Conservation (phyloP, 2,888 invertebrate genomes). For the Philereme vetulata region DNA sequence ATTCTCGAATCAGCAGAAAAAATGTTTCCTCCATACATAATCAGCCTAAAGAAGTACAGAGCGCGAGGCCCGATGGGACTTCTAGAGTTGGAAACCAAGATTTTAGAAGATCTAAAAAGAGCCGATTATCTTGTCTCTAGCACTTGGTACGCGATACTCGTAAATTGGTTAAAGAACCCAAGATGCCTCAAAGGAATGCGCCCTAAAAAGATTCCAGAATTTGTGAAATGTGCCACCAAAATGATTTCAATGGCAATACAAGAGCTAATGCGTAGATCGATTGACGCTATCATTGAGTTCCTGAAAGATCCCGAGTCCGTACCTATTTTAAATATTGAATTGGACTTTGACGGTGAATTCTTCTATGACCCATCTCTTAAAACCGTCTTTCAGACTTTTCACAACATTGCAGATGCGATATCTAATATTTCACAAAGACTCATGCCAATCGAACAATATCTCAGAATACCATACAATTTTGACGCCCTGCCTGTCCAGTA, state of each 20-base stretch:
- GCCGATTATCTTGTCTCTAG: constrained; percentile 74
- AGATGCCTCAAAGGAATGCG: constrained; percentile 72
- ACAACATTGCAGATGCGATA: constrained; percentile 83
- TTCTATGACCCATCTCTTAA: constrained; percentile 84
- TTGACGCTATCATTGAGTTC: constrained; percentile 84
- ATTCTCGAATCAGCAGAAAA: constrained; percentile 80
- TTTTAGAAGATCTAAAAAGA: constrained; percentile 69
- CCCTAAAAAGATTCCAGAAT: constrained; percentile 62
- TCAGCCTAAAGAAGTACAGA: constrained; percentile 78
- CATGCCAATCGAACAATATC: constrained; percentile 82
- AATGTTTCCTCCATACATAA: constrained; percentile 80
- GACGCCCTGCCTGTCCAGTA: constrained; percentile 84
- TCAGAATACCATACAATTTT: constrained; percentile 64
- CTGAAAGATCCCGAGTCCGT: constrained; percentile 80
- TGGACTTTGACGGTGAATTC: constrained; percentile 82
- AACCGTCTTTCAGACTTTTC: constrained; percentile 82
- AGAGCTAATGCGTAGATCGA: constrained; percentile 86
- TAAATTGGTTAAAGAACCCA: constrained; percentile 77
- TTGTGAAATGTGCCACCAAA: constrained; percentile 73
- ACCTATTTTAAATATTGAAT: constrained; percentile 85
- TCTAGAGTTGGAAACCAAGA: constrained; percentile 57
- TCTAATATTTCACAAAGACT: constrained; percentile 83
- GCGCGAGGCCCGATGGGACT: constrained; percentile 67
- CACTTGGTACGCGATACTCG: constrained; percentile 72
- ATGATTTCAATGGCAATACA: constrained; percentile 85